Evolutionary conservation across 2,797 vertebrate species (phyloP), one percentile per base, ranked within the genome.

Genomic region (Lepidocolaptes lacrymiger): DNA sequence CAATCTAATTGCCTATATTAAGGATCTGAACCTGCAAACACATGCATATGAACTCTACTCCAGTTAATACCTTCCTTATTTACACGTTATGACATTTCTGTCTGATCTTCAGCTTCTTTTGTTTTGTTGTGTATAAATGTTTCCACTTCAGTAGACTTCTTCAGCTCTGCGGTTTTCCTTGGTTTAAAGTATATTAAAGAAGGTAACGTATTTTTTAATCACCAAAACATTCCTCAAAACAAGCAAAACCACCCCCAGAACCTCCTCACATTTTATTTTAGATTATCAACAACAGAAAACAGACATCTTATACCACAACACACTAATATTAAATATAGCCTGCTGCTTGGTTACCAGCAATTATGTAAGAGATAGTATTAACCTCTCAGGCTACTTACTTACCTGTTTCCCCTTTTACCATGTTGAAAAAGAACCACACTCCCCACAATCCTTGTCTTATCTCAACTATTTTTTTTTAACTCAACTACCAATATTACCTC

Each of bases 191-290:
- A 27, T 28, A 36, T n/a, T 54, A 41, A 16, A 64, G 18, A 87
- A 3, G 2, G 4, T 8, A 67, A 37, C 27, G 4, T 1, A 44
- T 55, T 75, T 81, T 72, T 56, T 56, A 56, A 51, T 58, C 23
- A 85, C 14, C 8, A 61, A 78, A 75, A 34, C 0, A 12, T 78
- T 75, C n/a, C 13, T 75, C 59, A 23, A 80, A 69, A 56, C 5
- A 23, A 30, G 2, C 0, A 54, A 36, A 4, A 32, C 23, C 9
- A 12, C 2, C 4, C 0, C 12, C 7, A 6, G 32, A 41, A 48
- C 27, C 6, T 7, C 3, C 3, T 58, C 10, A 27, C 5, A 20
- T 58, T 46, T 52, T 48, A 34, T 67, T 77, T 63, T 49, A 12
- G 62, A 43, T 41, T 26, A 49, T 19, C 28, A 81, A 55, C 9